Evolutionary conservation across 35 echinoderm and acorn worm genomes (phyloP).

Genomic region (Acanthaster planci): DNA sequence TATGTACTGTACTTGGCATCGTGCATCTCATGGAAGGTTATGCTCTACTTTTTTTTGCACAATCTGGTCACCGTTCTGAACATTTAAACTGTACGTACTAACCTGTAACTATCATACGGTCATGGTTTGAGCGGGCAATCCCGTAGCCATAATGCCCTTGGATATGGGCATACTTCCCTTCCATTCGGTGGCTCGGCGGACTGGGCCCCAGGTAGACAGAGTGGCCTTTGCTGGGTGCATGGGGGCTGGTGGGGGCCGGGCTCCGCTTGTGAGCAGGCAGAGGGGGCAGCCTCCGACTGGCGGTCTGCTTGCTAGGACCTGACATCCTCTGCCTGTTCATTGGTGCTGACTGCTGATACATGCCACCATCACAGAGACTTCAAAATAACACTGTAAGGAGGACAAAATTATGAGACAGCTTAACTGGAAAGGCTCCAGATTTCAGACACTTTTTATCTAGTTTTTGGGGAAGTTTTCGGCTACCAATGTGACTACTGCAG

Average conservation of each 20-base stretch:
- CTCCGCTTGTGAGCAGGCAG: constrained; percentile 54
- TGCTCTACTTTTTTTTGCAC: no score
- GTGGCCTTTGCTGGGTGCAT: constrained; percentile 19
- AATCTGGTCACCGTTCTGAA: no score
- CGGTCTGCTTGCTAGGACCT: constrained; percentile 68
- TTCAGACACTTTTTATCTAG: no score
- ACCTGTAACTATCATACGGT: constrained; percentile 72
- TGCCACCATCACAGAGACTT: not conserved
- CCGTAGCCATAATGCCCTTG: constrained; percentile 25
- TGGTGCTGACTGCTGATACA: not conserved
- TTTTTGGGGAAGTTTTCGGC: no score
- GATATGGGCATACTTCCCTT: not conserved
- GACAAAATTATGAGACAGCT: no score
- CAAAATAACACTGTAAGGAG: no score
- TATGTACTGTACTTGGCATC: no score
- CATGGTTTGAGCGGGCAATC: not conserved
- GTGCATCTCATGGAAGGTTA: no score
- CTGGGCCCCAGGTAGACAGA: constrained; percentile 10
- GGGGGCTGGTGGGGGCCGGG: constrained; percentile 40
- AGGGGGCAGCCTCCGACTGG: constrained; percentile 73
- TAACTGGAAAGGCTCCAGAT: no score
- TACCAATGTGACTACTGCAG: no score
- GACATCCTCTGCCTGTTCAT: constrained; percentile 60
- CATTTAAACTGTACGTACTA: not conserved
- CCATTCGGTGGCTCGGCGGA: not conserved